A percentile compares a stretch with the other conserved stretches of the same genome.
Evolutionary conservation across 2,113 vertebrate genomes (phyloP).

Genomic region (Corythaixoides concolor): DNA sequence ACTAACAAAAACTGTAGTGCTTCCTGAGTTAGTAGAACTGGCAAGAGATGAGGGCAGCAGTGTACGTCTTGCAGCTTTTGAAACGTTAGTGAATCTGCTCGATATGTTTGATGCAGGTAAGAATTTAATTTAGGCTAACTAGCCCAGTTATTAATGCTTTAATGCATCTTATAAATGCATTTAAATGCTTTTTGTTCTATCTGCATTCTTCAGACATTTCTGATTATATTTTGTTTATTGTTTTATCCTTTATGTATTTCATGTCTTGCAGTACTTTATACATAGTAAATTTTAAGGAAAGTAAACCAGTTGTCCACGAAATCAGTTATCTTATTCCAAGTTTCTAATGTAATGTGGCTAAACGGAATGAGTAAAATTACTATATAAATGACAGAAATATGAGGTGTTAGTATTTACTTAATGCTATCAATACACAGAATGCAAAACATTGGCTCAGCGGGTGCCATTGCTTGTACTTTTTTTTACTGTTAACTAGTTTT

Average conservation of each 20-base stretch:
- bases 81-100: constrained; percentile 89
- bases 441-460: not conserved
- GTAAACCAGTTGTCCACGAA: not conserved
- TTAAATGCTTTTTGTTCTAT: not conserved
- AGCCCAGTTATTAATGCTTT: not conserved
- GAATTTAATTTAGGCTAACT: not conserved
- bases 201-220: not conserved
- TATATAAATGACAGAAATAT: not conserved
- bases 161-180: not conserved
- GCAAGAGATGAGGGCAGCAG: constrained; percentile 86
- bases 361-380: not conserved
- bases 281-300: not conserved
- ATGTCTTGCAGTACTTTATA: not conserved
- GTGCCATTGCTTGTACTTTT: not conserved
- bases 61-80: constrained; percentile 90
- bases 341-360: not conserved
- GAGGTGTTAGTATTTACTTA: not conserved
- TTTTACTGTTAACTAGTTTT: not conserved
- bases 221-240: not conserved
- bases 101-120: constrained; percentile 89
- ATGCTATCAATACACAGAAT: not conserved
- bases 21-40: constrained; percentile 89
- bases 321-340: not conserved
- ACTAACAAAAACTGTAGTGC: constrained; percentile 84
- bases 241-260: not conserved